Evolutionary conservation across 2,888 invertebrate genomes (phyloP).

Genomic region (Diarsia rubi): DNA sequence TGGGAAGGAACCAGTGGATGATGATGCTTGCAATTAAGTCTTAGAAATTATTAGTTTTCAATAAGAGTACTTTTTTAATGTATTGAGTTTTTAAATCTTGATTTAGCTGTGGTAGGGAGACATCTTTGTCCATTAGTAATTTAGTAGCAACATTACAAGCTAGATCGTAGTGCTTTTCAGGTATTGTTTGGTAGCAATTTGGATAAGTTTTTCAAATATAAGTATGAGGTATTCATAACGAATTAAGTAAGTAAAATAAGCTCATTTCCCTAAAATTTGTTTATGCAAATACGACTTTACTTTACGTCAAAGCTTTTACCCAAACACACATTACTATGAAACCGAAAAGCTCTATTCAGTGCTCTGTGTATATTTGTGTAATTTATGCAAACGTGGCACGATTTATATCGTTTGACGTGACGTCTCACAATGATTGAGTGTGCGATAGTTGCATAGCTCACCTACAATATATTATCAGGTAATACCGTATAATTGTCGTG

Average conservation of each 20-base stretch:
- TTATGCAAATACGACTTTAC: slow-evolving; percentile 49
- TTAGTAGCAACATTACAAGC: neutral
- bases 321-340: slow-evolving; percentile 40
- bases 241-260: neutral
- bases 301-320: slow-evolving; percentile 40
- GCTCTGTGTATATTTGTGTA: slow-evolving; percentile 48
- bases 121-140: neutral
- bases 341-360: slow-evolving; percentile 39
- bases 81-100: neutral
- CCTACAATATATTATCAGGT: slow-evolving; percentile 82
- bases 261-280: slow-evolving; percentile 20
- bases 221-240: neutral
- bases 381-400: slow-evolving; percentile 60
- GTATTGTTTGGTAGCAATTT: neutral
- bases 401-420: slow-evolving; percentile 80
- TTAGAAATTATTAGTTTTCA: neutral
- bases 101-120: too few relatives aligned
- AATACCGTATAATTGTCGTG: slow-evolving; percentile 84
- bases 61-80: neutral
- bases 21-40: neutral
- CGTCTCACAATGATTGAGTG: slow-evolving; percentile 83
- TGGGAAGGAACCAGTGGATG: neutral
- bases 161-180: neutral
- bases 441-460: slow-evolving; percentile 79
- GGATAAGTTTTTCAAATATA: neutral